These are phyloP conservation scores for Phoronis australis DNA, from an alignment of 2,888 invertebrate species.

Conservation along the genomic window DNA sequence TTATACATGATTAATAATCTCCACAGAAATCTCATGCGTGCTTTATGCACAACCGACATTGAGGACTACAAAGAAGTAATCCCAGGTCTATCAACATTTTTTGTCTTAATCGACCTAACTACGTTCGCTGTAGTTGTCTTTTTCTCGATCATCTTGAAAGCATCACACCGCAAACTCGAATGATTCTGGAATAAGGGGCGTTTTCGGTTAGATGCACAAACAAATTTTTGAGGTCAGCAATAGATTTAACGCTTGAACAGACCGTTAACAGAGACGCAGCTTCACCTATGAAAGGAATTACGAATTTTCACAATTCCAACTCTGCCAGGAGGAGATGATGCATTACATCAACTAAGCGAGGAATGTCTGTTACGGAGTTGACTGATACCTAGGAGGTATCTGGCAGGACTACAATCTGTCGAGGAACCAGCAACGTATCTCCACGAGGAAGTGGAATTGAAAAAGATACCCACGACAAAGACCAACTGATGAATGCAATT, in stretches of 20 bases:
- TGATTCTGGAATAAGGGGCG: constrained; percentile 5
- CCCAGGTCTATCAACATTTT: constrained; percentile 8
- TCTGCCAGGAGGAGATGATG: too few relatives aligned
- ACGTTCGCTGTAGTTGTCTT: constrained; percentile 6
- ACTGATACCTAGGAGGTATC: constrained; percentile 4
- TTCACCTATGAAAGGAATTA: too few relatives aligned
- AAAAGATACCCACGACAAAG: neutral
- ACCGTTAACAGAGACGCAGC: too few relatives aligned
- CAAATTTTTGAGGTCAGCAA: constrained; percentile 3
- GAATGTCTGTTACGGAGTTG: too few relatives aligned
- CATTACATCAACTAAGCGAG: constrained; percentile 4
- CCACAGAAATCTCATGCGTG: neutral
- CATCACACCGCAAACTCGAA: too few relatives aligned
- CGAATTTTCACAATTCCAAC: too few relatives aligned
- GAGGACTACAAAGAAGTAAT: constrained; percentile 4
- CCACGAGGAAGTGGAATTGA: constrained; percentile 3
- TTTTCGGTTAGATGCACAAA: constrained; percentile 10
- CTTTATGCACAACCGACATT: constrained; percentile 6
- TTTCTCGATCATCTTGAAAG: too few relatives aligned
- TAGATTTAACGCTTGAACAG: too few relatives aligned
- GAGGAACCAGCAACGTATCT: too few relatives aligned
- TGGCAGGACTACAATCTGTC: constrained; percentile 3
- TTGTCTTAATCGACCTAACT: constrained; percentile 9
- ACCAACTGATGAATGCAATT: too few relatives aligned
- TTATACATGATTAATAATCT: too few relatives aligned